Percentiles rank a stretch among this genome's conserved stretches.
These are phyloP conservation scores for Tokudaia tokunoshimensis DNA, from an alignment of 2,797 vertebrate species.

Conservation along the genomic window DNA sequence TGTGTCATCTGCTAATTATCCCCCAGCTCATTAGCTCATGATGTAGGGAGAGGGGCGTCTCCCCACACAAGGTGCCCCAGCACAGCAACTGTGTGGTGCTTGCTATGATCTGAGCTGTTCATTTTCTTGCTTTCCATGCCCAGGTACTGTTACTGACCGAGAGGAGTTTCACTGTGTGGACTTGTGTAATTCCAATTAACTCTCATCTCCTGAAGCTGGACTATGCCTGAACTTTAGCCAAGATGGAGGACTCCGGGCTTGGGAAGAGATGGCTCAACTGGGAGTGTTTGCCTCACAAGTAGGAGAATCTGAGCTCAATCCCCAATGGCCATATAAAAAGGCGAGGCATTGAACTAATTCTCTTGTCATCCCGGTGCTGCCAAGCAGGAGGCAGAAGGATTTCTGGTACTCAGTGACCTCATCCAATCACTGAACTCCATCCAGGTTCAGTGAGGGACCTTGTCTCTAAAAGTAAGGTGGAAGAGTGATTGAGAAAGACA, in stretches of 20 bases:
- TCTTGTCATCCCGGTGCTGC: not conserved
- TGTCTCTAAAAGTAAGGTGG: not conserved
- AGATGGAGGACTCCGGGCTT: not conserved
- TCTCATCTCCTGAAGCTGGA: not conserved
- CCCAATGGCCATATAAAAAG: not conserved
- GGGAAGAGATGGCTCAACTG: not conserved
- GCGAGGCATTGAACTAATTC: too few relatives aligned
- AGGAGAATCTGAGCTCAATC: not conserved
- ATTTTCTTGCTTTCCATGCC: not conserved
- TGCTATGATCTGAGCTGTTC: not conserved
- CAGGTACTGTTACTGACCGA: not conserved
- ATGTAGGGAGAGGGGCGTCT: not conserved
- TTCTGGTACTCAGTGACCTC: not conserved
- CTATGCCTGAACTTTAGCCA: not conserved
- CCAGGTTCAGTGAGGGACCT: not conserved
- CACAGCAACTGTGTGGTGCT: not conserved
- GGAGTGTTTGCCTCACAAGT: not conserved
- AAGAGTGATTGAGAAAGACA: not conserved
- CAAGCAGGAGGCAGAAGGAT: not conserved
- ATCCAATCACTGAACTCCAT: not conserved
- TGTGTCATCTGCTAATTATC: slow-evolving; percentile 69
- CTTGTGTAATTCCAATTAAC: accelerated
- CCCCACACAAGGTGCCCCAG: not conserved
- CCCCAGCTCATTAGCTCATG: slow-evolving; percentile 38
- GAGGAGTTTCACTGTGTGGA: not conserved